Evolutionary conservation across 1,140 invertebrate species (phyloP).

Genomic region (Saccostrea cuccullata): DNA sequence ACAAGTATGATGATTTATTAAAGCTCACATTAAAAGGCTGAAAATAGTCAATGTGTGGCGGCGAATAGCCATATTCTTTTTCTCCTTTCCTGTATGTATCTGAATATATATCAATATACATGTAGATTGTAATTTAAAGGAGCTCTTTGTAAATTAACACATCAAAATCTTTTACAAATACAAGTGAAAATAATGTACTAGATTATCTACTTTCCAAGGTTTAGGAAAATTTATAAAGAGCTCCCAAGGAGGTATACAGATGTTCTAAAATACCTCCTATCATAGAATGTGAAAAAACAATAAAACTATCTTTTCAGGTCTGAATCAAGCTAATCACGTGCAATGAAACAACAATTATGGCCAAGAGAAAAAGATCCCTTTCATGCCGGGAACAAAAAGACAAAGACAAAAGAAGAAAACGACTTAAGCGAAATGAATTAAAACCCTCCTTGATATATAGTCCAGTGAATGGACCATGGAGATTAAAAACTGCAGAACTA

Average conservation of each 20-base stretch:
- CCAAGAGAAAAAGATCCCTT: neutral
- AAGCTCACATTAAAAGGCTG: neutral
- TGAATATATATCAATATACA: too few relatives aligned
- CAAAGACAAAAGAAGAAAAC: neutral
- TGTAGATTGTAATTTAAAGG: too few relatives aligned
- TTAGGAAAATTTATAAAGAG: neutral
- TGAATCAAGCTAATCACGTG: neutral
- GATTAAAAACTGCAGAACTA: neutral
- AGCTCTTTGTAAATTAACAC: neutral
- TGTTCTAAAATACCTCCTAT: neutral
- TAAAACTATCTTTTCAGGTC: neutral
- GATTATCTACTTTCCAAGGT: neutral
- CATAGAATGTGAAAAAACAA: neutral
- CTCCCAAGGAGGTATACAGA: neutral
- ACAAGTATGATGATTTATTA: too few relatives aligned
- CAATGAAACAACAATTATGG: neutral
- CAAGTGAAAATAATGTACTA: neutral
- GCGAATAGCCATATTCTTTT: neutral
- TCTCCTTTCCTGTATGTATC: neutral
- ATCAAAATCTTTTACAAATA: too few relatives aligned
- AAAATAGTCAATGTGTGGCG: conserved; percentile 1
- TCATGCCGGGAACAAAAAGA: neutral
- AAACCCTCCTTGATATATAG: neutral
- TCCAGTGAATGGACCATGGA: neutral
- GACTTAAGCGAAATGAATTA: neutral